Percentiles rank a stretch among this genome's conserved stretches.
phyloP scores from a whole-genome alignment of 2,888 invertebrate species.

The Sabatieria punctata region DNA sequence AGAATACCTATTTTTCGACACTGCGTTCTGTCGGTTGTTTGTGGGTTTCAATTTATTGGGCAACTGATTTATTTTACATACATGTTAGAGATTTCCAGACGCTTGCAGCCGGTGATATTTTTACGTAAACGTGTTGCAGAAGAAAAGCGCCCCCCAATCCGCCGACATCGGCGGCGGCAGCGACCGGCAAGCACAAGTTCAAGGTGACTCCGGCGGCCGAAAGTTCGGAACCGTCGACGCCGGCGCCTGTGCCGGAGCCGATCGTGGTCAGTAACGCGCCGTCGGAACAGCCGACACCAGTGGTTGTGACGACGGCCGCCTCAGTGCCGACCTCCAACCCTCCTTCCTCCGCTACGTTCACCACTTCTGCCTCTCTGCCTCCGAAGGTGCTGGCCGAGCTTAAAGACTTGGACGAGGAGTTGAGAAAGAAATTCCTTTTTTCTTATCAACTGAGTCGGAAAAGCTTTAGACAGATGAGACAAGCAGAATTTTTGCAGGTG shows the following conservation, averaged over 20 bases:
- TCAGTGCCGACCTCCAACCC: neutral
- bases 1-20: too few species aligned
- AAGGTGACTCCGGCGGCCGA: neutral
- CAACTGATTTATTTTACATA: too few species aligned
- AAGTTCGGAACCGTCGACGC: neutral
- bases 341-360: constrained; percentile 1
- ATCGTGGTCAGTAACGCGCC: neutral
- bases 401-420: neutral
- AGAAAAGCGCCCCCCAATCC: too few species aligned
- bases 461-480: too few species aligned
- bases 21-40: too few species aligned
- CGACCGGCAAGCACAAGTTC: neutral
- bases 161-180: neutral
- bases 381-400: neutral
- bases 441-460: neutral
- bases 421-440: neutral
- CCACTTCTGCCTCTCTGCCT: neutral
- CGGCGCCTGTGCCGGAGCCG: neutral
- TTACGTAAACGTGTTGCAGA: too few species aligned
- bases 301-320: neutral
- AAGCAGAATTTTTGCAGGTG: too few species aligned
- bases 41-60: too few species aligned
- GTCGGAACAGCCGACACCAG: neutral
- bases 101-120: too few species aligned
- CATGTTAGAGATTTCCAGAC: too few species aligned